These are phyloP conservation scores for Drosophila niveifrons DNA, from an alignment of 2,888 invertebrate genomes.

Conservation along the genomic window DNA sequence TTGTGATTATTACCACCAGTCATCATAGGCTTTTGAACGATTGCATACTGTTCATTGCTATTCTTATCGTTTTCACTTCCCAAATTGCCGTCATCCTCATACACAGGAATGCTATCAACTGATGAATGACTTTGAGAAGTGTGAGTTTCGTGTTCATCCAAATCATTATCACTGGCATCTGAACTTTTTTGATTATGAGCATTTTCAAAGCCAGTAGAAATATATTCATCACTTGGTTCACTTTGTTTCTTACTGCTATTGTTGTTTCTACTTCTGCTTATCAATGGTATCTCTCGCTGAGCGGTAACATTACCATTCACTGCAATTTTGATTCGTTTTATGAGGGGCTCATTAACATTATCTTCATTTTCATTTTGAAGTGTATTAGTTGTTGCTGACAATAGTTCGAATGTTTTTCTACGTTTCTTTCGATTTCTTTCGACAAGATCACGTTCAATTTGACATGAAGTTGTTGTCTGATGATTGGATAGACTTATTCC, in stretches of 20 bases:
- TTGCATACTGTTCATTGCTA: slow-evolving; percentile 77
- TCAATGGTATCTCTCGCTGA: slow-evolving; percentile 46
- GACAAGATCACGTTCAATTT: slow-evolving; percentile 14
- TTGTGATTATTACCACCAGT: slow-evolving; percentile 75
- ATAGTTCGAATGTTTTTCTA: slow-evolving; percentile 28
- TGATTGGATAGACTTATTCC: neutral
- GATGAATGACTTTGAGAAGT: slow-evolving; percentile 35
- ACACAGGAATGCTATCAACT: slow-evolving; percentile 21
- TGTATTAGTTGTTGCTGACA: neutral
- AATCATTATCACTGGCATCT: slow-evolving; percentile 9
- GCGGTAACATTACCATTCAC: slow-evolving; percentile 62
- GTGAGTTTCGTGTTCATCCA: slow-evolving; percentile 40
- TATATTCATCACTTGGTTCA: no score
- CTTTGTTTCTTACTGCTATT: slow-evolving; percentile 60
- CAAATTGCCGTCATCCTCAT: slow-evolving; percentile 48
- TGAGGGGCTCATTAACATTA: slow-evolving; percentile 20
- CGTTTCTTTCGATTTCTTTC: slow-evolving; percentile 53
- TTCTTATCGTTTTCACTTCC: slow-evolving; percentile 50
- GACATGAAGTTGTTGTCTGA: slow-evolving; percentile 1
- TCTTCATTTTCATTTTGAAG: neutral
- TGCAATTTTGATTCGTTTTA: slow-evolving; percentile 72
- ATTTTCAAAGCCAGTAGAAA: neutral
- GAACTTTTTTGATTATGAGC: neutral
- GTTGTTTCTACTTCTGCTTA: slow-evolving; percentile 51
- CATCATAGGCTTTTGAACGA: slow-evolving; percentile 61